Percentiles rank a stretch among this genome's conserved stretches.
Conservation (phyloP, 2,888 invertebrate genomes). For the Meiosimyza platycephala region DNA sequence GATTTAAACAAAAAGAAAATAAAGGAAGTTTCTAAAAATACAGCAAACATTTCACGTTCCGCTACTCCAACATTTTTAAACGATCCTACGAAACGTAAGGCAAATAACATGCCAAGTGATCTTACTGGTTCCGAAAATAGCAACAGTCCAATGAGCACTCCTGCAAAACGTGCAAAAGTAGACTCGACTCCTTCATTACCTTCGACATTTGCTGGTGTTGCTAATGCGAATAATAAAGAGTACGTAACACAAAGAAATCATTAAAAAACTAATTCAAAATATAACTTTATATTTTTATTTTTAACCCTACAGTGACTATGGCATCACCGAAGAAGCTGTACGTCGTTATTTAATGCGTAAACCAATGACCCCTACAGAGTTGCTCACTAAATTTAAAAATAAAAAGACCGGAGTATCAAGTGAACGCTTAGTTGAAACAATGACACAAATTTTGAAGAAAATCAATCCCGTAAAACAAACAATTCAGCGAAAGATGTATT, state of each 20-base stretch:
- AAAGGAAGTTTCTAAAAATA: slow-evolving; percentile 59
- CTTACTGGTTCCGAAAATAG: slow-evolving; percentile 66
- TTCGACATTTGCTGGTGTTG: slow-evolving; percentile 65
- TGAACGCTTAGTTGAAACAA: slow-evolving; percentile 90
- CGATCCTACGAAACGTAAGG: slow-evolving; percentile 62
- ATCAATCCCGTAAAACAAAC: slow-evolving; percentile 94
- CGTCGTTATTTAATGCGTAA: slow-evolving; percentile 94
- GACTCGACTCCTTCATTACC: slow-evolving; percentile 61
- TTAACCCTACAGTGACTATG: slow-evolving; percentile 77
- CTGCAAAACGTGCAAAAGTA: slow-evolving; percentile 63
- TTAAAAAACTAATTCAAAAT: too few relatives aligned
- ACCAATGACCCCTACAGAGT: slow-evolving; percentile 97
- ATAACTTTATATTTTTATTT: slow-evolving; percentile 17
- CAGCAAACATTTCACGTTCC: slow-evolving; percentile 60
- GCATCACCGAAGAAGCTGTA: slow-evolving; percentile 94
- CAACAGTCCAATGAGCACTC: slow-evolving; percentile 64
- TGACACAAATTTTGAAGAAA: slow-evolving; percentile 94
- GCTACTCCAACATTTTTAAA: slow-evolving; percentile 66
- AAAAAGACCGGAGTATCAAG: slow-evolving; percentile 92
- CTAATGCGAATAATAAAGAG: slow-evolving; percentile 63
- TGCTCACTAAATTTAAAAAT: slow-evolving; percentile 94
- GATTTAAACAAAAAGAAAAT: slow-evolving; percentile 69
- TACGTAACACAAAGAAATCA: slow-evolving; percentile 45
- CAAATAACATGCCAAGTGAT: slow-evolving; percentile 63
- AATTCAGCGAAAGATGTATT: slow-evolving; percentile 93